Evolutionary conservation across 2,797 vertebrate genomes (phyloP).

Genomic region (Amphiprion clarkii): DNA sequence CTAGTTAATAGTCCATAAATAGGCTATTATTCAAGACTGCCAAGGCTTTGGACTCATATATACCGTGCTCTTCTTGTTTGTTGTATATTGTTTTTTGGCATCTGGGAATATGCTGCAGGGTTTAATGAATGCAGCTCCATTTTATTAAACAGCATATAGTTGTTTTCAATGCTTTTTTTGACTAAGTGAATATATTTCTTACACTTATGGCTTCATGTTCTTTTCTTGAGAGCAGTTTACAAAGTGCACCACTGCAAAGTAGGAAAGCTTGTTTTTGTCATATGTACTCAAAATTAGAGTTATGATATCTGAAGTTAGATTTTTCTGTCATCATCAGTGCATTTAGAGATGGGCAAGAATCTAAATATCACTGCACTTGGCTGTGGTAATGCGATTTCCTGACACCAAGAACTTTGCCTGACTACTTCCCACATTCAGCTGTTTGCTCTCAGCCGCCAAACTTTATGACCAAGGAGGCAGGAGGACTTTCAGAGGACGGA

Average conservation of each 20-base stretch:
- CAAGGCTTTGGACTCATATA: conserved; percentile 33
- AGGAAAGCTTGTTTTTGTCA: neutral
- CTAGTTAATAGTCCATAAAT: conserved; percentile 64
- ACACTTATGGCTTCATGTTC: neutral
- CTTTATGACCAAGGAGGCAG: conserved; percentile 65
- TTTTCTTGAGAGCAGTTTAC: conserved; percentile 9
- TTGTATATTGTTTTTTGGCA: conserved; percentile 23
- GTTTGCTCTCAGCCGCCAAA: conserved; percentile 70
- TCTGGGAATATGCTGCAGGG: conserved; percentile 30
- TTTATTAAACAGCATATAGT: conserved; percentile 46
- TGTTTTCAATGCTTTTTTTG: conserved; percentile 24
- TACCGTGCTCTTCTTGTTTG: conserved; percentile 28
- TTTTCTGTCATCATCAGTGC: conserved; percentile 13
- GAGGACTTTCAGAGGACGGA: conserved; percentile 33
- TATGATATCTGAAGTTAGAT: conserved; percentile 9
- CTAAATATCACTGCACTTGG: conserved; percentile 38
- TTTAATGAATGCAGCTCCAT: conserved; percentile 40
- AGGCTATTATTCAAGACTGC: conserved; percentile 53
- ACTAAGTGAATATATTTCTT: conserved; percentile 24
- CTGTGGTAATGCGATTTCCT: conserved; percentile 70
- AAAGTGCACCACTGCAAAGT: conserved; percentile 3
- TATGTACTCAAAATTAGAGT: neutral
- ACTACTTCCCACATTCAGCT: conserved; percentile 55
- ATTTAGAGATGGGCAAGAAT: conserved; percentile 36
- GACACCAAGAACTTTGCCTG: conserved; percentile 61